phyloP scores from a whole-genome alignment of 2,797 vertebrate species.

The Masticophis lateralis region DNA sequence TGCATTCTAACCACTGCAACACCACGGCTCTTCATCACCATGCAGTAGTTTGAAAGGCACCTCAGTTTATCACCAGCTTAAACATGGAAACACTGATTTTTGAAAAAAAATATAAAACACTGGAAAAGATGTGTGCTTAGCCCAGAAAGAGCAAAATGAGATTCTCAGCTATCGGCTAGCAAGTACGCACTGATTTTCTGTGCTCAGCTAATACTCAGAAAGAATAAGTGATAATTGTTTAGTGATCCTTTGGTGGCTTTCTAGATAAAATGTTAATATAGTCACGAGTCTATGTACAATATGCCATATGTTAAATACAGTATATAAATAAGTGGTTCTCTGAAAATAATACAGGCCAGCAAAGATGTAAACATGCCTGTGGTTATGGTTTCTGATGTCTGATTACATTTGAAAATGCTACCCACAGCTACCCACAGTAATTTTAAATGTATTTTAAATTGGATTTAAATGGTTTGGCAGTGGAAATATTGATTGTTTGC shows the following conservation, averaged over 20 bases:
- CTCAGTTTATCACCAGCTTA: background rate
- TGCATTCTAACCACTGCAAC: background rate
- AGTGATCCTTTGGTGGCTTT: background rate
- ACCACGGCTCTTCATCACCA: background rate
- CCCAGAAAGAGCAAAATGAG: background rate
- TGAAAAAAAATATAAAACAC: background rate
- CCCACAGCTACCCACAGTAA: background rate
- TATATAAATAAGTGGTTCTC: background rate
- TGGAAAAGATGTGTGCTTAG: background rate
- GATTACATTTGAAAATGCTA: background rate
- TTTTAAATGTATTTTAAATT: background rate
- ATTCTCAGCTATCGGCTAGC: background rate
- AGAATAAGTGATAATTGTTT: background rate
- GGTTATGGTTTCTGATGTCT: background rate
- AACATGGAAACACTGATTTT: background rate
- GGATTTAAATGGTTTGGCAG: background rate
- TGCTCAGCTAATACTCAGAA: background rate
- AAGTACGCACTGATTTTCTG: background rate
- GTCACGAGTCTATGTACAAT: background rate
- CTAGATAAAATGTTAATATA: background rate
- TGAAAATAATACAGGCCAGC: background rate
- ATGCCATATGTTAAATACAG: background rate
- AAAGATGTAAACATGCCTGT: background rate
- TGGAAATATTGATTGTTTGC: background rate
- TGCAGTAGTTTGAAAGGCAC: background rate